phyloP scores from a whole-genome alignment of 1,140 invertebrate genomes.

The Dicyema japonicum region DNA sequence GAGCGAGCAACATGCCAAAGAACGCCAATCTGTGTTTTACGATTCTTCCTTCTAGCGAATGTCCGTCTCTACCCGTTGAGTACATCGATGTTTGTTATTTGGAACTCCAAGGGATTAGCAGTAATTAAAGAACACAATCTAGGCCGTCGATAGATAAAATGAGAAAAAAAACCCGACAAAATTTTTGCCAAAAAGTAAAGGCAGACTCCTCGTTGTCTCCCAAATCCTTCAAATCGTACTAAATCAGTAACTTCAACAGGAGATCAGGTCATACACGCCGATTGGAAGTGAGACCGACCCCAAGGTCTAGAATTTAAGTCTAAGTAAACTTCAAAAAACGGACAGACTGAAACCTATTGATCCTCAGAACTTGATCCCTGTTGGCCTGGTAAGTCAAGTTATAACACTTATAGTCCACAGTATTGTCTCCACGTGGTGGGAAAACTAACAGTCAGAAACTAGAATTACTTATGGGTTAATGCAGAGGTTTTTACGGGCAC shows the following conservation, averaged over 20 bases:
- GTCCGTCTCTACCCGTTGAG: no score
- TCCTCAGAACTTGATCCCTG: constrained; percentile 29
- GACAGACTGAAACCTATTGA: constrained; percentile 37
- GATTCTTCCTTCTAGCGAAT: no score
- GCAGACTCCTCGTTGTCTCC: constrained; percentile 54
- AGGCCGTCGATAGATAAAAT: constrained; percentile 46
- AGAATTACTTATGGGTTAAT: constrained; percentile 54
- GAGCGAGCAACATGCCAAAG: no score
- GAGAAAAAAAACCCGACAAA: constrained; percentile 30
- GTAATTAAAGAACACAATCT: constrained; percentile 90
- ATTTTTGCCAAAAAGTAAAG: constrained; percentile 77
- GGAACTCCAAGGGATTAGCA: no score
- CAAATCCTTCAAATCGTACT: constrained; percentile 75
- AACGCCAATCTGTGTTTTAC: no score
- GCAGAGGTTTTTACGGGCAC: constrained; percentile 82
- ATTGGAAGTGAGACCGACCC: constrained; percentile 45
- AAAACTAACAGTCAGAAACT: constrained; percentile 29
- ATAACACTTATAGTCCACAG: constrained; percentile 81
- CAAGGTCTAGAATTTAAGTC: constrained; percentile 55
- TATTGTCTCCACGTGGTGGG: constrained; percentile 56
- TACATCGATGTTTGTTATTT: no score
- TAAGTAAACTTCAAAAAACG: constrained; percentile 51
- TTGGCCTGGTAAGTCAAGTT: constrained; percentile 72
- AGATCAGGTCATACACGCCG: constrained; percentile 54
- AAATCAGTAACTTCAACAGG: constrained; percentile 6